These are phyloP conservation scores for Sebastes taczanowskii DNA, from an alignment of 2,797 vertebrate species.

Conservation along the genomic window DNA sequence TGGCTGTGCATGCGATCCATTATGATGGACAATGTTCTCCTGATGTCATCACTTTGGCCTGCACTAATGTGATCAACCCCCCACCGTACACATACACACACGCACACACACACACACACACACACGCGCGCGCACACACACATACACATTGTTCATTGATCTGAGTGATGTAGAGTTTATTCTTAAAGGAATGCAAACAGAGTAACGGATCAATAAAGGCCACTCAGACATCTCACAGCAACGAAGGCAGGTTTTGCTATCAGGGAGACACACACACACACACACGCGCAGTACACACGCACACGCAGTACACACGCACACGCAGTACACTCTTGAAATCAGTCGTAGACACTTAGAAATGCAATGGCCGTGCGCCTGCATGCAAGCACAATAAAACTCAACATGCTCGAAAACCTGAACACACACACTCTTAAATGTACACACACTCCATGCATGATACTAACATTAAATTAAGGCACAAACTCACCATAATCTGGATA, in stretches of 20 bases:
- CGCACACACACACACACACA: conserved; percentile 5
- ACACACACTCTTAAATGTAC: not conserved
- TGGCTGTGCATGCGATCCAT: not conserved
- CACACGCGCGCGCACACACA: not conserved
- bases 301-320: not conserved
- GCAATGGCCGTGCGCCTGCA: not conserved
- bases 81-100: not conserved
- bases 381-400: not conserved
- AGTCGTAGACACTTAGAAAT: not conserved
- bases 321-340: not conserved
- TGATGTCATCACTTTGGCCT: conserved; percentile 37
- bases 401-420: not conserved
- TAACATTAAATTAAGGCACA: not conserved
- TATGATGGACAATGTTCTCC: conserved; percentile 9
- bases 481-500: not conserved
- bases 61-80: conserved; percentile 10
- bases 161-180: conserved; percentile 26
- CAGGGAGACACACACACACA: not conserved
- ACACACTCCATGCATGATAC: not conserved
- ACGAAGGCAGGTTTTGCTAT: not conserved
- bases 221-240: conserved; percentile 26
- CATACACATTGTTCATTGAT: conserved; percentile 27
- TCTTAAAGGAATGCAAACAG: conserved; percentile 24
- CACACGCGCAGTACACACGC: not conserved
- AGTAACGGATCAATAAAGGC: conserved; percentile 38